Conservation (phyloP, 2,797 vertebrate species). For the Fistularia commersonii region DNA sequence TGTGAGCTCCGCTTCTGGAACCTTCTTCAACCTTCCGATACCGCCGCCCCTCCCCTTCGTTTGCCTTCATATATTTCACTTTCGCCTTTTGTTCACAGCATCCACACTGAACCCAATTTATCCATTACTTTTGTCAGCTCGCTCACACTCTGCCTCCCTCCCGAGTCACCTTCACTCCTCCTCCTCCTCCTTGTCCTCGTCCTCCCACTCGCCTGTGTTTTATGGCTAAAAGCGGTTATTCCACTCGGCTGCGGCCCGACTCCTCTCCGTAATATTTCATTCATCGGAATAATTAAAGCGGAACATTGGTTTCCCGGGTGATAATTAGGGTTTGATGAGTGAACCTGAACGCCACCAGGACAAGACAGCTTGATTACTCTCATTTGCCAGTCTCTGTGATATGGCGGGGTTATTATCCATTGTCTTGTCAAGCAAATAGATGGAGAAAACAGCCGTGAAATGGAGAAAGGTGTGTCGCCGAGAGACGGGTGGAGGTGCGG, state of each 20-base stretch:
- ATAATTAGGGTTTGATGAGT: conserved; percentile 81
- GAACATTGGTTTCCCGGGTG: conserved; percentile 79
- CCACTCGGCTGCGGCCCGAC: conserved; percentile 71
- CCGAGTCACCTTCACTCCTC: conserved; percentile 67
- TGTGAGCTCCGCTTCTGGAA: neutral
- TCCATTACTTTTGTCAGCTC: conserved; percentile 38
- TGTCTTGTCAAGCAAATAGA: conserved; percentile 76
- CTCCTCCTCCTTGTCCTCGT: conserved; percentile 33
- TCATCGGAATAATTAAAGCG: conserved; percentile 82
- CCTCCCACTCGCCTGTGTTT: conserved; percentile 62
- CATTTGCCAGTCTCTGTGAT: conserved; percentile 73
- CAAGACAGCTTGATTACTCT: conserved; percentile 81
- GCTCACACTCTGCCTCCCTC: conserved; percentile 43
- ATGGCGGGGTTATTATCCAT: conserved; percentile 76
- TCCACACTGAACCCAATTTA: conserved; percentile 42
- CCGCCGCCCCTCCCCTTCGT: neutral
- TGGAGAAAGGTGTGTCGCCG: conserved; percentile 59
- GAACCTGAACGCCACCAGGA: conserved; percentile 75
- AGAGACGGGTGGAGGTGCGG: conserved; percentile 54
- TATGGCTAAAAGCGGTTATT: conserved; percentile 77
- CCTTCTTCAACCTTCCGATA: conserved; percentile 8
- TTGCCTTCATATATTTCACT: neutral
- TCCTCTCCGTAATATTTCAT: conserved; percentile 80
- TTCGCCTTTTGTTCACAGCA: conserved; percentile 28
- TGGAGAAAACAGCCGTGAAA: conserved; percentile 72